phyloP scores from a whole-genome alignment of 2,888 invertebrate genomes.

The Trichogramma evanescens region DNA sequence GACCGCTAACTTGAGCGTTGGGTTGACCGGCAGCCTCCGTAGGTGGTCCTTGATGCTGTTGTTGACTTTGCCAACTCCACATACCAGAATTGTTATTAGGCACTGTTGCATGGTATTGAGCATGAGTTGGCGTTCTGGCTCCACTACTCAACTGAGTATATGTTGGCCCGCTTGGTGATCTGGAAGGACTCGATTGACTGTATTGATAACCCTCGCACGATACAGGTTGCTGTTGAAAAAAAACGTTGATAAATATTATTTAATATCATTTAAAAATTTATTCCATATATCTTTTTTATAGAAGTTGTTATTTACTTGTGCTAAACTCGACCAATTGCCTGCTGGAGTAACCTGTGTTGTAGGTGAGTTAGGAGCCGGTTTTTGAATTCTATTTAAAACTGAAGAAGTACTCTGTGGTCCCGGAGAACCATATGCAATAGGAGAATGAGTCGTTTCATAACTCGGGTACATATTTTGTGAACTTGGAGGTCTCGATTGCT shows the following conservation, averaged over 20 bases:
- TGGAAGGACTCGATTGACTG: slow-evolving; percentile 68
- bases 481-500: slow-evolving; percentile 60
- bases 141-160: slow-evolving; percentile 73
- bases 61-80: slow-evolving; percentile 68
- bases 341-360: slow-evolving; percentile 63
- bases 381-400: slow-evolving; percentile 60
- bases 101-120: slow-evolving; percentile 50
- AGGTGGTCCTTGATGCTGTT: slow-evolving; percentile 40
- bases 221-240: slow-evolving; percentile 54
- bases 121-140: slow-evolving; percentile 49
- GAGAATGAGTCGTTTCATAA: slow-evolving; percentile 73
- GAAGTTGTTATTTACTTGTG: slow-evolving; percentile 49
- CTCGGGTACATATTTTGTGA: slow-evolving; percentile 64
- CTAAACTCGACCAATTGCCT: slow-evolving; percentile 18
- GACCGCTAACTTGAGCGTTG: slow-evolving; percentile 38
- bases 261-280: too few relatives aligned
- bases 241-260: neutral
- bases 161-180: slow-evolving; percentile 77
- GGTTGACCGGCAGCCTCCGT: slow-evolving; percentile 39
- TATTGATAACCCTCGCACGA: slow-evolving; percentile 63
- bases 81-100: slow-evolving; percentile 52
- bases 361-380: slow-evolving; percentile 62
- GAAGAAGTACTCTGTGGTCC: slow-evolving; percentile 58
- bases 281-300: neutral
- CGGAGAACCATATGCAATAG: slow-evolving; percentile 58